Conservation (phyloP, 1,140 invertebrate species). For the Phenacoccus solenopsis region DNA sequence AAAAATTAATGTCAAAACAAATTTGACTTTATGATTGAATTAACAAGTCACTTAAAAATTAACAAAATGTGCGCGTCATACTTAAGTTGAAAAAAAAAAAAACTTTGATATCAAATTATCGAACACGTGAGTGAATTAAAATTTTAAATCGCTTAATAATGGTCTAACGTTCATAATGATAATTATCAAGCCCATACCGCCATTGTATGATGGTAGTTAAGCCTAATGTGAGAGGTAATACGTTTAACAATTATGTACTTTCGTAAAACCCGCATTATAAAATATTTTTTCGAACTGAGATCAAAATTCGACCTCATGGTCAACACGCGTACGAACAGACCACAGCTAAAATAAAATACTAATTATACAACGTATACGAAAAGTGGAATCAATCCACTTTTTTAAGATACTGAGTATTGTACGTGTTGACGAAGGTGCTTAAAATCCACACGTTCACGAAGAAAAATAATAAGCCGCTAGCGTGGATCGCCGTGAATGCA, state of each 20-base stretch:
- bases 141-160: not conserved
- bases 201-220: not conserved
- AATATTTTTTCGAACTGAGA: not conserved
- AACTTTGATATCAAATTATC: not conserved
- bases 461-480: not conserved
- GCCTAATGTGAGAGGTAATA: no score
- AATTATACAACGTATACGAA: no score
- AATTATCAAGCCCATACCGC: not conserved
- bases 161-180: no score
- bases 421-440: not conserved
- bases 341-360: not conserved
- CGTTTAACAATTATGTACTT: no score
- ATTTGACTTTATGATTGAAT: not conserved
- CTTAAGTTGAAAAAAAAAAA: not conserved
- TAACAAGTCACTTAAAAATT: not conserved
- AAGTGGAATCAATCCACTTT: not conserved
- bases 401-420: not conserved
- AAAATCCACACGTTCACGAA: not conserved
- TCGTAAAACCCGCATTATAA: no score
- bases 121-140: not conserved
- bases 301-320: not conserved
- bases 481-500: slow-evolving; percentile 43
- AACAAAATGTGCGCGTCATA: not conserved
- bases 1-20: not conserved
- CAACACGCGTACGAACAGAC: not conserved